These are phyloP conservation scores for Ectemnius cavifrons DNA, from an alignment of 2,888 invertebrate species.

Conservation along the genomic window DNA sequence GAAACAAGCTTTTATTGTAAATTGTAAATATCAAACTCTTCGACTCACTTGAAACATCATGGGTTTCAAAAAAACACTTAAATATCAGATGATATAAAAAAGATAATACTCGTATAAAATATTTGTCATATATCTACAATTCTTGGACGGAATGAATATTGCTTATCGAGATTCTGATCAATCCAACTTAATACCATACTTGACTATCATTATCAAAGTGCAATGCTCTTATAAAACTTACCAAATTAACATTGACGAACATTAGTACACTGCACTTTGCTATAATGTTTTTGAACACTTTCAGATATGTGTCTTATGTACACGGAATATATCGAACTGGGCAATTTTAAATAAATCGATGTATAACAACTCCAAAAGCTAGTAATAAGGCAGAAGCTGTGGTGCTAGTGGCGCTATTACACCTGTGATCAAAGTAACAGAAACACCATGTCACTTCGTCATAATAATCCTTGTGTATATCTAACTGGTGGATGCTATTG, in stretches of 20 bases:
- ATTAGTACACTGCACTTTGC: too few relatives aligned
- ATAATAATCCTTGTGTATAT: slow-evolving; percentile 90
- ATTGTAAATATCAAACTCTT: slow-evolving; percentile 4
- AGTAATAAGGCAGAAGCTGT: slow-evolving; percentile 67
- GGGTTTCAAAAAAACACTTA: too few relatives aligned
- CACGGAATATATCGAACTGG: background rate
- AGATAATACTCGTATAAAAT: too few relatives aligned
- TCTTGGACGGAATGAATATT: slow-evolving; percentile 20
- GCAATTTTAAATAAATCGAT: slow-evolving; percentile 16
- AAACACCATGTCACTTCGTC: slow-evolving; percentile 92
- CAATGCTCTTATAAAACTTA: too few relatives aligned
- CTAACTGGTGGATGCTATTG: slow-evolving; percentile 90
- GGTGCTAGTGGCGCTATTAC: slow-evolving; percentile 81
- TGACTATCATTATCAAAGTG: too few relatives aligned
- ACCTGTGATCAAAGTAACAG: slow-evolving; percentile 94
- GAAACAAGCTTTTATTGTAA: slow-evolving; percentile 20
- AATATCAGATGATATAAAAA: too few relatives aligned
- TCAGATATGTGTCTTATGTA: background rate
- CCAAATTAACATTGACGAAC: too few relatives aligned
- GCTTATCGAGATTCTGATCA: background rate
- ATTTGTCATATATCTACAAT: too few relatives aligned
- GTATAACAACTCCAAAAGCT: slow-evolving; percentile 23
- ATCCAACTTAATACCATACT: too few relatives aligned
- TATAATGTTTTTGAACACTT: background rate
- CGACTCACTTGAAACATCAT: too few relatives aligned